Evolutionary conservation across 2,797 vertebrate genomes (phyloP).

Genomic region (Lagocephalus sceleratus): DNA sequence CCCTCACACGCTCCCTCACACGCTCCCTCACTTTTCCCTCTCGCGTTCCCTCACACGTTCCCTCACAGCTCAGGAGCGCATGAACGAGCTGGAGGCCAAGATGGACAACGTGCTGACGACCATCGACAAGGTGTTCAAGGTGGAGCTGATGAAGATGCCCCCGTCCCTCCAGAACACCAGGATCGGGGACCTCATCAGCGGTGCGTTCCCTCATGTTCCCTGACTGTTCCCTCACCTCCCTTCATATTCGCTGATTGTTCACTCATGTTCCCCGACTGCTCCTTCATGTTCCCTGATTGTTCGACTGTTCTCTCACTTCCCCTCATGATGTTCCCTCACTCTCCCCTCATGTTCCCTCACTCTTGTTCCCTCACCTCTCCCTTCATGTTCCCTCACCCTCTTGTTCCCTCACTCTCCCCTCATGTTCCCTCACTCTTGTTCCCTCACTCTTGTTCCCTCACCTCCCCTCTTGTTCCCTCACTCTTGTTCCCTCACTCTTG

Average conservation of each 20-base stretch:
- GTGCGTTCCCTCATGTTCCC: constrained; percentile 29
- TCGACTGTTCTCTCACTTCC: no score
- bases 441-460: background rate
- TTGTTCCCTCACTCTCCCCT: background rate
- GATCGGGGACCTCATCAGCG: constrained; percentile 66
- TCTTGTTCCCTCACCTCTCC: background rate
- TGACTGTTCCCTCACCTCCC: background rate
- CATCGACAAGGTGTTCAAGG: constrained; percentile 71
- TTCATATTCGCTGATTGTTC: background rate
- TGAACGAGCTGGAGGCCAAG: constrained; percentile 72
- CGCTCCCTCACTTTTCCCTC: accelerated
- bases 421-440: background rate
- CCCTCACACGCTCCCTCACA: no score
- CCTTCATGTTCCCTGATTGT: no score
- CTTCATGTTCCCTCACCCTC: no score
- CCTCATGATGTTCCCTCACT: no score
- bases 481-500: no score
- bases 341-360: no score
- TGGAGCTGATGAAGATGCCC: constrained; percentile 80
- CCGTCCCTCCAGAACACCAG: constrained; percentile 67
- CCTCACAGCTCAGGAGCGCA: constrained; percentile 69
- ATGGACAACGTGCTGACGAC: constrained; percentile 70
- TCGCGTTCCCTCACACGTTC: no score
- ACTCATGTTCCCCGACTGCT: no score
- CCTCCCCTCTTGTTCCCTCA: no score